Evolutionary conservation across 2,797 vertebrate species (phyloP), one percentile per base, ranked within the genome.

Genomic region (Melanotaenia trifasciata): DNA sequence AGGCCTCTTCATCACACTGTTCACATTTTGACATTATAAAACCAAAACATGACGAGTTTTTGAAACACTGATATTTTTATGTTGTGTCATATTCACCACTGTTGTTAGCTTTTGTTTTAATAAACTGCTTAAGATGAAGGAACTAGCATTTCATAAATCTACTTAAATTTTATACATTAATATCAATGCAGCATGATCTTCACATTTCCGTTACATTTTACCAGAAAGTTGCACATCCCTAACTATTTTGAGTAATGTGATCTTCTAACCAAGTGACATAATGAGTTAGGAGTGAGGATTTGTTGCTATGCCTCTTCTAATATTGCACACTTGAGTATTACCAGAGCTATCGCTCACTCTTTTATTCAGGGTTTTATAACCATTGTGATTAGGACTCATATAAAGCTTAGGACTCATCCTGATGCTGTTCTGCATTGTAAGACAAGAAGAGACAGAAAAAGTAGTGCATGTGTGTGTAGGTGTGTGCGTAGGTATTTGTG

Each of bases 361-460:
- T 86, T 81, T 51, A 69, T 47, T 51, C 78, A 64, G 36, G 58
- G 3, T 78, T 89, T 89, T 85, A 89, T 73, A 79, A 72, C 70
- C 54, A 10, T 64, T 72, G 64, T 78, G 80, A 86, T 82, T 83
- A 83, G 71, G 70, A 67, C 58, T 56, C 63, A 63, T 65, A 74
- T 83, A 79, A 89, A 87, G 77, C 54, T 66, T 59, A 80, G 64
- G 78, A 38, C 75, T 56, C 57, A 73, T 80, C 67, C 67, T 58
- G 45, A 84, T 74, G 72, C 69, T 79, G 47, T 40, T 84, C 72
- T 69, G 64, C 66, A 72, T 45, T 79, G 76, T 68, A 64, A 71
- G 20, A 76, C 53, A 76, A 13, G 65, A 64, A 59, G 51, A 62
- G 65, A 73, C n/a, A 64, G 66, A 43, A 51, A 22, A 30, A 72